These are phyloP conservation scores for Variabilichromis moorii DNA, from an alignment of 2,113 vertebrate species.

Conservation along the genomic window DNA sequence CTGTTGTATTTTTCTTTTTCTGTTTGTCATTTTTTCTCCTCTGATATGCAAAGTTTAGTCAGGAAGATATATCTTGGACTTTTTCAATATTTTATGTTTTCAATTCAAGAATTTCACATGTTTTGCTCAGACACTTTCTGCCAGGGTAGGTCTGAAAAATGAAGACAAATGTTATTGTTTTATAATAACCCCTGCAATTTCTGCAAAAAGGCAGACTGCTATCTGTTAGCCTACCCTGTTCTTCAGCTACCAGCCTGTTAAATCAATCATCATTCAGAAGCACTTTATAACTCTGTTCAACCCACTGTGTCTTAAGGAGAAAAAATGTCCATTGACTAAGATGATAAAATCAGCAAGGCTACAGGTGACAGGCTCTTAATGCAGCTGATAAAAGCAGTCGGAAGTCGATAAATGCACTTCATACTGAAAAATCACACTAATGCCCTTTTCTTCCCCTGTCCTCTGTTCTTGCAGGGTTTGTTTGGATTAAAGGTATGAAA, in stretches of 20 bases:
- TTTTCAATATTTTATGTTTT: background rate
- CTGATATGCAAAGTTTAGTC: background rate
- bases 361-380: background rate
- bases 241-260: background rate
- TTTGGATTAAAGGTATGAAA: conserved; percentile 77
- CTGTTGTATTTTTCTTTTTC: background rate
- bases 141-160: background rate
- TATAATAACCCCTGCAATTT: background rate
- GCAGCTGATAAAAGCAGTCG: background rate
- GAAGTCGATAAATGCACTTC: background rate
- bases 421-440: background rate
- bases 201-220: background rate
- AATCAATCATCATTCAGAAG: background rate
- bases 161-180: background rate
- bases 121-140: background rate
- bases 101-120: background rate
- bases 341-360: background rate
- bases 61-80: background rate
- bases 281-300: background rate
- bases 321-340: background rate
- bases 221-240: background rate
- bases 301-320: background rate
- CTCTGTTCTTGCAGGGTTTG: conserved; percentile 66
- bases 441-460: background rate
- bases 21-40: background rate